Evolutionary conservation across 1,140 invertebrate genomes (phyloP), one percentile per base, ranked within the genome.

Genomic region (Plectrocnemia conspersa): DNA sequence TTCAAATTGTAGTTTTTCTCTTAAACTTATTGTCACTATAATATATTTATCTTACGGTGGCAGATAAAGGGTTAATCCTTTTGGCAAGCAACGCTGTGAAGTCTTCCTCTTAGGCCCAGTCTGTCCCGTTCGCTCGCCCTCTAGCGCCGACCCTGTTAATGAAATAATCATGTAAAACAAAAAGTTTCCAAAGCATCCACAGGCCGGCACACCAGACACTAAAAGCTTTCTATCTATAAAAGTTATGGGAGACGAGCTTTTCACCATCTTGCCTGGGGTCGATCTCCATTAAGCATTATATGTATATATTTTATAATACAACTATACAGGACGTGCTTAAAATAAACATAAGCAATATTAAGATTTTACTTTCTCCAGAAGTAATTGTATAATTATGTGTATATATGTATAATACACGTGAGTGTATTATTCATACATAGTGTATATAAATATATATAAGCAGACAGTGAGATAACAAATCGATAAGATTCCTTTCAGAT

Each of bases 91-190:
- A 22, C 15, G 19, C 50, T 11, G 18, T 11, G 13, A 36, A 36
- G 35, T 36, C 35, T 18, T 36, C 13, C 32, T 50, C 49, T 52
- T 18, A 40, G 35, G 52, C 44, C 44, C 6, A 29, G 24, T 22
- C 40, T 11, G 27, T 24, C 45, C 11, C 40, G 44, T 27, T 42
- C 56, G 11, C 49, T 48, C 35, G 45, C 52, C 46, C 52, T 18
- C 35, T 4, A 40, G 38, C 46, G 22, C 25, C 53, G 44, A 25
- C 19, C 41, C 46, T 46, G 59, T 58, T 61, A 61, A 61, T 61
- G 59, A 61, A 61, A 61, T 61, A 61, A 61, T 61, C 59, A 61
- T 61, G 59, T 61, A 58, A 58, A 61, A 61, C 59, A 61, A 61
- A 61, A 61, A 61, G 55, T 61, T 61, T 45, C 36, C 53, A 4